Base-by-base conservation (phyloP, 2,797 vertebrate species). In the Thripadectes ignobilis region DNA sequence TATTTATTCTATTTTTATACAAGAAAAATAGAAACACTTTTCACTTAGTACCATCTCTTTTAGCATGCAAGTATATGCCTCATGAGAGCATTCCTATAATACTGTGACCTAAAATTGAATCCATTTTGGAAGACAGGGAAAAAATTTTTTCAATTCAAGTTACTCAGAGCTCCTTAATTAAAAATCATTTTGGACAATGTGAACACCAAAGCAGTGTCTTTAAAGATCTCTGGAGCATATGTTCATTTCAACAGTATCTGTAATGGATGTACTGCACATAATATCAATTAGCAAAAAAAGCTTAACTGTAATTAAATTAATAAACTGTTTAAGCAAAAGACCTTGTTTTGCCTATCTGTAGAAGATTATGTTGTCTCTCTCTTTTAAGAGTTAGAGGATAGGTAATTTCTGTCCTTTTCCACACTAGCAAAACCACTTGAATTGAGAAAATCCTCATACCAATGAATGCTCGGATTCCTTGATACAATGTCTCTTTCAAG, bases 401-500 rank as follows among this genome's bases (percentile, higher is more conserved):
- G 49, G 39, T 39, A 89, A 76, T 45, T 90, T 79, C 22, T 62
- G 30, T 79, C 36, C 24, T 86, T 71, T 69, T 32, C 62, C 61
- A 62, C 19, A 34, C 61, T 16, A 68, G 26, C 57, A 93, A 93
- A 81, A 83, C 4, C 34, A 77, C 7, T 63, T 69, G 7, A 85
- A 49, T 45, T 82, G 27, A 63, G 82, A 87, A 93, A 93, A 96
- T 89, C 59, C 43, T 88, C 97, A 95, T 98, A 99, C 99, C 99
- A 99, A 93, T 98, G 99, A 86, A 99, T 97, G 85, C 99, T 99
- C 26, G 99, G 99, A 97, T 99, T 99, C 88, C 99, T 98, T 69
- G 99, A 99, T 30, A 99, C 98, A 34, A 99, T 99, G 89, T 99
- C 99, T 97, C 99, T 99, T 96, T 99, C 99, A 61, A 99, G 98